Conservation (phyloP, 2,113 vertebrate genomes). For the Casuarius casuarius region DNA sequence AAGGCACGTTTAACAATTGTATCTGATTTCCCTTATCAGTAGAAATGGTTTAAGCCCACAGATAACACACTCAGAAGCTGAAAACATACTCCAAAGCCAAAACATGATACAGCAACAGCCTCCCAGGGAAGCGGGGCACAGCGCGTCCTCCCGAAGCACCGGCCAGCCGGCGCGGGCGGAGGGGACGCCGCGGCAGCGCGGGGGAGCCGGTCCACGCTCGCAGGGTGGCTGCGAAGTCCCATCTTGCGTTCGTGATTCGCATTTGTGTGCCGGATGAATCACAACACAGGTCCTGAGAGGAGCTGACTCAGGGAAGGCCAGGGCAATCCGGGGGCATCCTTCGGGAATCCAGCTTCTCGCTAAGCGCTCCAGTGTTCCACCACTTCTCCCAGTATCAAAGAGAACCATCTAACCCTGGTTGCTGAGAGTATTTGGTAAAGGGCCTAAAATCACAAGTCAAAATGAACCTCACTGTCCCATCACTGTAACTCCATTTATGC, state of each 20-base stretch:
- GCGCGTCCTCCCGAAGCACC: fast-evolving
- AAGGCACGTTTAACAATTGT: not conserved
- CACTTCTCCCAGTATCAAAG: not conserved
- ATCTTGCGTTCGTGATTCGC: fast-evolving
- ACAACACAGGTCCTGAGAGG: not conserved
- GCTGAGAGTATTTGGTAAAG: not conserved
- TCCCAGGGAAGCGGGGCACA: not conserved
- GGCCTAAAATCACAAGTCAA: not conserved
- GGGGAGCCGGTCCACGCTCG: fast-evolving
- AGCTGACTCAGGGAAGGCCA: fast-evolving
- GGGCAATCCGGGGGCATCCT: not conserved
- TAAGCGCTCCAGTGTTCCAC: fast-evolving
- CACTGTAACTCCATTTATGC: not conserved
- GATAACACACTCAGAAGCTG: not conserved
- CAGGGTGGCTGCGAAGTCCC: fast-evolving
- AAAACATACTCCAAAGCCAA: not conserved
- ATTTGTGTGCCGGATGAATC: not conserved
- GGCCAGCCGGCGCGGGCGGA: fast-evolving
- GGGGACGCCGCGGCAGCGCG: not conserved
- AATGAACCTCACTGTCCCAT: not conserved
- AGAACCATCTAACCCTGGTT: not conserved
- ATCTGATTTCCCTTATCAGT: conserved; percentile 9
- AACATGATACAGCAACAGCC: fast-evolving
- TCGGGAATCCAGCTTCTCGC: not conserved
- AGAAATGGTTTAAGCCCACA: conserved; percentile 2